Evolutionary conservation across 2,797 vertebrate species (phyloP).

Genomic region (Chaetophractus vellerosus): DNA sequence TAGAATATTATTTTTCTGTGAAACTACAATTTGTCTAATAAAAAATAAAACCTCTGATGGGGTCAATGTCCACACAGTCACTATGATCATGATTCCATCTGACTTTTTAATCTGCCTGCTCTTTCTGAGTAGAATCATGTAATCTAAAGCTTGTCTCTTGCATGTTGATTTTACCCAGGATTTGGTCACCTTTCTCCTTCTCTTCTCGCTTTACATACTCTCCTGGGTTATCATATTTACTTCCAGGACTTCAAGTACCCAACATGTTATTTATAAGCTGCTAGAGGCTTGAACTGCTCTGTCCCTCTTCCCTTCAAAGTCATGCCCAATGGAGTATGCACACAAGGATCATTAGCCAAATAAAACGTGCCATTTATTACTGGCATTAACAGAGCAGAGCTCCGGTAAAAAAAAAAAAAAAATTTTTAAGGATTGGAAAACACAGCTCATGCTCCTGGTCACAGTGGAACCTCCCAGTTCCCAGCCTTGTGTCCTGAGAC

Average conservation of each 20-base stretch:
- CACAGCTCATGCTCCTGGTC: conserved; percentile 2
- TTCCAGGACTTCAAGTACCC: neutral
- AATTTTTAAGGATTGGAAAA: conserved; percentile 26
- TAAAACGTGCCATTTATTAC: neutral
- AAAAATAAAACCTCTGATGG: neutral
- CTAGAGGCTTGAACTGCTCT: conserved; percentile 16
- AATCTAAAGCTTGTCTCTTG: neutral
- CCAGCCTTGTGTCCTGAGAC: neutral
- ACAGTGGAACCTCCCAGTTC: neutral
- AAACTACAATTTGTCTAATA: too few species aligned
- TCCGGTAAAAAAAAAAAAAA: neutral
- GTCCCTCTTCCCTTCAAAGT: neutral
- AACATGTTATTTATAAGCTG: neutral
- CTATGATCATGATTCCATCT: neutral
- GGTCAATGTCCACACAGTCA: neutral
- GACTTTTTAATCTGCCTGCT: neutral
- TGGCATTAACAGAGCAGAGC: neutral
- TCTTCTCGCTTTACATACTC: neutral
- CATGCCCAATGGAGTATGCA: neutral
- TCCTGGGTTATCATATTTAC: neutral
- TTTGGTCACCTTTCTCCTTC: neutral
- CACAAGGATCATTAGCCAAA: conserved; percentile 20
- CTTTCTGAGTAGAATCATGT: neutral
- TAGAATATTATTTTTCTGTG: too few species aligned
- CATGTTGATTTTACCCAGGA: neutral